Evolutionary conservation across 2,113 vertebrate genomes (phyloP).

Genomic region (Collichthys lucidus): DNA sequence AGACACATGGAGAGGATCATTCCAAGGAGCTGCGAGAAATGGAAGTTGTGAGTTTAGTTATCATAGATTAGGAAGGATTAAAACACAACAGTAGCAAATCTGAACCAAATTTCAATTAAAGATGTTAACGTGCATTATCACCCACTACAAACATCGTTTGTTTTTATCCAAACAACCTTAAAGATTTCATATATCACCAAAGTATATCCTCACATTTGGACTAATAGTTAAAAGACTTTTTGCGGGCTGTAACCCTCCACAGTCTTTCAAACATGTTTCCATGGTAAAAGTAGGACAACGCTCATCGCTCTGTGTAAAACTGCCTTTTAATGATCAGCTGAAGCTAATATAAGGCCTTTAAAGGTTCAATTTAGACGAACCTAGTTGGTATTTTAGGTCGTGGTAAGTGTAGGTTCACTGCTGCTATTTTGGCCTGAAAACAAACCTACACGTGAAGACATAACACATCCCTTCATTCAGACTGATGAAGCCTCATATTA

Average conservation of each 20-base stretch:
- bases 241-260: no score
- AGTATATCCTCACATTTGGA: no score
- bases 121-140: not conserved
- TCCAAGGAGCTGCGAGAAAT: slow-evolving; percentile 88
- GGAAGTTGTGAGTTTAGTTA: slow-evolving; percentile 30
- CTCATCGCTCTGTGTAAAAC: not conserved
- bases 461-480: no score
- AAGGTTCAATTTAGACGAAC: not conserved
- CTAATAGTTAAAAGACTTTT: not conserved
- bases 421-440: not conserved
- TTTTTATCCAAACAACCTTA: no score
- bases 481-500: not conserved
- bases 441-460: not conserved
- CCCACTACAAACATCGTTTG: not conserved
- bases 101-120: not conserved
- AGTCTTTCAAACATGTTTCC: not conserved
- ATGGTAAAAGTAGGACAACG: not conserved
- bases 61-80: not conserved
- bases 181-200: no score
- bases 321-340: not conserved
- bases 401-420: not conserved
- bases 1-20: slow-evolving; percentile 94
- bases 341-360: not conserved
- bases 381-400: not conserved
- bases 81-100: not conserved